Conservation (phyloP, 2,888 invertebrate genomes). For the Microdon myrmicae region DNA sequence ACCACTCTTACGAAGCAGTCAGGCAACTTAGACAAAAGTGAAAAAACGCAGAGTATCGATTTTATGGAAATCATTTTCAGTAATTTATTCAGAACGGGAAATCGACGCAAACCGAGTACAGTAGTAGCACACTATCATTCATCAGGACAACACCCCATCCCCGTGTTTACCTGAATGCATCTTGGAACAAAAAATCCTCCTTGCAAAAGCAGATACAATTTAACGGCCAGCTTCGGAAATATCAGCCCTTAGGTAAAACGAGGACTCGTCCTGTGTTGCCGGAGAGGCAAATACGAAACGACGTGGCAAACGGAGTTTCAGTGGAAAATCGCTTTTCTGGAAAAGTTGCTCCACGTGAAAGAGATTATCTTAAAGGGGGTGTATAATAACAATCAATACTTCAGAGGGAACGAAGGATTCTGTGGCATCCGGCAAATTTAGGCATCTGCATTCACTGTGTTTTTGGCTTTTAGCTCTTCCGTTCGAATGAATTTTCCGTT, state of each 20-base stretch:
- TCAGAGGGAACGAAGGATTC: slow-evolving; percentile 4
- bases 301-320: slow-evolving; percentile 27
- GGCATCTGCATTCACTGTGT: slow-evolving; percentile 10
- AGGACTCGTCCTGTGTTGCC: slow-evolving; percentile 6
- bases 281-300: slow-evolving; percentile 19
- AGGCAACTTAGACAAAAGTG: too few species aligned
- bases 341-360: slow-evolving; percentile 2
- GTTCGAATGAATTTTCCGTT: slow-evolving; percentile 29
- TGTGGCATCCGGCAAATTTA: neutral
- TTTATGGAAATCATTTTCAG: slow-evolving; percentile 42
- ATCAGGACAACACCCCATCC: slow-evolving; percentile 1
- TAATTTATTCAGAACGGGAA: slow-evolving; percentile 44
- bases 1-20: too few species aligned
- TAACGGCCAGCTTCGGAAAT: slow-evolving; percentile 24
- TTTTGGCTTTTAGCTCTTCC: slow-evolving; percentile 24
- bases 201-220: slow-evolving; percentile 19
- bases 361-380: slow-evolving; percentile 18
- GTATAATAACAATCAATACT: neutral
- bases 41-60: slow-evolving; percentile 1
- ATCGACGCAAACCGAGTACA: slow-evolving; percentile 26
- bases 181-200: too few species aligned
- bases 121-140: neutral
- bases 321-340: slow-evolving; percentile 39
- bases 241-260: slow-evolving; percentile 22
- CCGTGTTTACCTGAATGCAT: slow-evolving; percentile 25